phyloP scores from a whole-genome alignment of 2,113 vertebrate genomes.

The Stegastes partitus region DNA sequence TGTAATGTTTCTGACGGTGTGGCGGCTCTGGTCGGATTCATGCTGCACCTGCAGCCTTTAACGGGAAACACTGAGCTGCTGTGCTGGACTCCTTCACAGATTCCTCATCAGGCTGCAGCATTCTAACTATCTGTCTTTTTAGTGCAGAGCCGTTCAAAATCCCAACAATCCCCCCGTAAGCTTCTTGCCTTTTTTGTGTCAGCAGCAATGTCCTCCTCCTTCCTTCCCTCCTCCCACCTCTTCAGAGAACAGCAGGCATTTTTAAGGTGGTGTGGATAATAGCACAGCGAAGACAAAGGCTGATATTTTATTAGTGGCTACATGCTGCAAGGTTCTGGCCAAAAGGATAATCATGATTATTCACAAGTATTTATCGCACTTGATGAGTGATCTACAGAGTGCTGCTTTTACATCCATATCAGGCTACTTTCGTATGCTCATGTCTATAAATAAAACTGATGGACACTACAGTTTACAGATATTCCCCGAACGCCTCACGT shows the following conservation, averaged over 20 bases:
- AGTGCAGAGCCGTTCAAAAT: conserved; percentile 44
- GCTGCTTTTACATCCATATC: too few relatives aligned
- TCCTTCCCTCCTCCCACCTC: conserved; percentile 26
- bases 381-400: too few relatives aligned
- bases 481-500: too few relatives aligned
- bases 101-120: conserved; percentile 32
- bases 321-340: too few relatives aligned
- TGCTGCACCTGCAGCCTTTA: neutral
- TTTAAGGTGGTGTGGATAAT: conserved; percentile 5
- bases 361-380: too few relatives aligned
- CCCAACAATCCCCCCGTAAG: conserved; percentile 58
- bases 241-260: conserved; percentile 5
- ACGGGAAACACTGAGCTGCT: conserved; percentile 4
- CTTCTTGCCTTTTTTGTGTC: conserved; percentile 51
- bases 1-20: neutral
- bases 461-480: too few relatives aligned
- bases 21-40: neutral
- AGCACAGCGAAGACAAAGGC: neutral
- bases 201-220: conserved; percentile 42
- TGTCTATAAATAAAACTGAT: too few relatives aligned
- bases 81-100: neutral
- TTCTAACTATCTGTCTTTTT: conserved; percentile 37
- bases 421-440: too few relatives aligned
- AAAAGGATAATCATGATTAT: too few relatives aligned
- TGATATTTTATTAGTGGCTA: neutral